phyloP scores from a whole-genome alignment of 2,113 vertebrate genomes.

The Saccopteryx leptura region DNA sequence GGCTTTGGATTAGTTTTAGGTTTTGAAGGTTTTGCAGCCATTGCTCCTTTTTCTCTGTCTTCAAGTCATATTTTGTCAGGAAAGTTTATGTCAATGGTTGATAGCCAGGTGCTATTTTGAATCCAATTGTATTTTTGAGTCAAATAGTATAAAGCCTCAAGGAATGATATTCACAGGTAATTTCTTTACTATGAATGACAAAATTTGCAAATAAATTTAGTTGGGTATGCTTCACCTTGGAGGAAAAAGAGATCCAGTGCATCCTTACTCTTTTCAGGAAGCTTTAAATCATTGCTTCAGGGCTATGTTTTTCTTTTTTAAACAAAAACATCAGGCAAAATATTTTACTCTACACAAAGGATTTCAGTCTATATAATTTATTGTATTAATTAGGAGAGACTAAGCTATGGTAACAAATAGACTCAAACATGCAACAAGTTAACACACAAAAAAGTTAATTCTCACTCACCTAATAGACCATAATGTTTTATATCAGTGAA shows the following conservation, averaged over 20 bases:
- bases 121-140: constrained; percentile 30
- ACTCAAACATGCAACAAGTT: background rate
- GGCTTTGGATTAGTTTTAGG: background rate
- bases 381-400: background rate
- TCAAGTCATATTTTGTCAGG: background rate
- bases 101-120: constrained; percentile 46
- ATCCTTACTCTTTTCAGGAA: background rate
- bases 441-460: background rate
- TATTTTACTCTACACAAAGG: background rate
- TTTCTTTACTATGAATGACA: constrained; percentile 6
- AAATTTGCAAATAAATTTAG: constrained; percentile 62
- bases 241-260: background rate
- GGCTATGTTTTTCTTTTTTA: background rate
- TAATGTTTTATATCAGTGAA: background rate
- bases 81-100: constrained; percentile 41
- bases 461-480: background rate
- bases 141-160: constrained; percentile 44
- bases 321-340: background rate
- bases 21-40: background rate
- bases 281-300: background rate
- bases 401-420: background rate
- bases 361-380: background rate
- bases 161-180: background rate
- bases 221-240: background rate
- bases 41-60: background rate